These are phyloP conservation scores for Neelides folsomi DNA, from an alignment of 2,888 invertebrate genomes.

Conservation along the genomic window DNA sequence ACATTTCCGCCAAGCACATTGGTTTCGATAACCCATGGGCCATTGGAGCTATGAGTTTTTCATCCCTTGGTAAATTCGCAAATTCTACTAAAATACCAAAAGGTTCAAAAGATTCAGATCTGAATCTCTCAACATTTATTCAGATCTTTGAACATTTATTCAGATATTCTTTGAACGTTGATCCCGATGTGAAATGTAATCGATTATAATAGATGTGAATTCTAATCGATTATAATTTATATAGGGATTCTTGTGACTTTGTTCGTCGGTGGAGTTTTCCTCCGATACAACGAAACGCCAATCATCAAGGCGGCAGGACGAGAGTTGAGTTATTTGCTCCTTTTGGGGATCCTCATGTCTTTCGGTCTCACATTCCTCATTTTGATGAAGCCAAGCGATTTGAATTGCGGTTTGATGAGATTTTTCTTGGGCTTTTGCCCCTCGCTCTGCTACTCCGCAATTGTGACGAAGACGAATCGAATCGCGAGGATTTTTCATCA, in stretches of 20 bases:
- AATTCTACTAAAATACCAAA: no score
- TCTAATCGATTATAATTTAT: no score
- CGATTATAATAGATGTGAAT: no score
- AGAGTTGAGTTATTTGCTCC: slow-evolving; percentile 42
- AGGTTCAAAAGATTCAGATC: no score
- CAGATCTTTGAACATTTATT: no score
- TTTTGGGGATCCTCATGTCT: slow-evolving; percentile 42
- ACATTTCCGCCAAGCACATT: slow-evolving; percentile 41
- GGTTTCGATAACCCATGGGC: slow-evolving; percentile 42
- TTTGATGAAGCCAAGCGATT: slow-evolving; percentile 40
- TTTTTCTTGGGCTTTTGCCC: slow-evolving; percentile 45
- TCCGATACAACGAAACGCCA: slow-evolving; percentile 43
- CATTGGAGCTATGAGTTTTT: slow-evolving; percentile 40
- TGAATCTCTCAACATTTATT: no score
- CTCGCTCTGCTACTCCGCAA: slow-evolving; percentile 44
- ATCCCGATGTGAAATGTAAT: no score
- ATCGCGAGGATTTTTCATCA: slow-evolving; percentile 46
- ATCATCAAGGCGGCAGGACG: slow-evolving; percentile 44
- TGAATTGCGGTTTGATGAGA: slow-evolving; percentile 42
- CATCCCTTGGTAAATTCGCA: slow-evolving; percentile 37
- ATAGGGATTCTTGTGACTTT: slow-evolving; percentile 41
- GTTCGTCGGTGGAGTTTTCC: slow-evolving; percentile 42
- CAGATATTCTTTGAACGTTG: no score
- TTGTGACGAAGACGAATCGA: slow-evolving; percentile 46
- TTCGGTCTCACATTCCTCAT: slow-evolving; percentile 44